phyloP scores from a whole-genome alignment of 2,113 vertebrate species.

The Nothocercus julius region DNA sequence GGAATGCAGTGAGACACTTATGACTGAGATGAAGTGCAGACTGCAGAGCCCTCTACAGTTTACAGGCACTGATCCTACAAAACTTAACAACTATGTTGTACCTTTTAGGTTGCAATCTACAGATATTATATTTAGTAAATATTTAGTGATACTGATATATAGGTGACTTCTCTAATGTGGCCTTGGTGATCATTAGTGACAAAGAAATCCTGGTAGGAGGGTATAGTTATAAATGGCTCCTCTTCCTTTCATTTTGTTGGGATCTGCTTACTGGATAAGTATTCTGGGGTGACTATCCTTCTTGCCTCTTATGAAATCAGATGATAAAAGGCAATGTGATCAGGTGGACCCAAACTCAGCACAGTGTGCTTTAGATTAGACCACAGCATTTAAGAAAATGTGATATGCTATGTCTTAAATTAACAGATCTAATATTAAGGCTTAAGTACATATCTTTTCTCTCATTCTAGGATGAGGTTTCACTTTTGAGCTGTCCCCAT shows the following conservation, averaged over 20 bases:
- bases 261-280: background rate
- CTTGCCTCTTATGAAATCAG: background rate
- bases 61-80: background rate
- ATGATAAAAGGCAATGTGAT: background rate
- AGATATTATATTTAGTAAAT: background rate
- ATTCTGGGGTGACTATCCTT: background rate
- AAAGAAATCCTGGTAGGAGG: background rate
- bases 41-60: background rate
- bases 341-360: background rate
- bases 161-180: background rate
- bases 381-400: background rate
- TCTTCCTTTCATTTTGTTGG: background rate
- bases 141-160: background rate
- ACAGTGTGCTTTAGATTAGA: background rate
- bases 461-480: background rate
- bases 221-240: background rate
- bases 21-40: background rate
- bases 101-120: background rate
- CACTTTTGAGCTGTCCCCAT: background rate
- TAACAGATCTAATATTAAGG: background rate
- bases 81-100: background rate
- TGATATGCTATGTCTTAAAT: background rate
- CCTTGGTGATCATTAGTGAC: background rate
- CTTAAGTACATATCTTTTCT: background rate
- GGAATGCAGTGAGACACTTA: background rate